Base-by-base conservation (phyloP, 1,140 invertebrate species). In the Pseudachorutes palmiensis region DNA sequence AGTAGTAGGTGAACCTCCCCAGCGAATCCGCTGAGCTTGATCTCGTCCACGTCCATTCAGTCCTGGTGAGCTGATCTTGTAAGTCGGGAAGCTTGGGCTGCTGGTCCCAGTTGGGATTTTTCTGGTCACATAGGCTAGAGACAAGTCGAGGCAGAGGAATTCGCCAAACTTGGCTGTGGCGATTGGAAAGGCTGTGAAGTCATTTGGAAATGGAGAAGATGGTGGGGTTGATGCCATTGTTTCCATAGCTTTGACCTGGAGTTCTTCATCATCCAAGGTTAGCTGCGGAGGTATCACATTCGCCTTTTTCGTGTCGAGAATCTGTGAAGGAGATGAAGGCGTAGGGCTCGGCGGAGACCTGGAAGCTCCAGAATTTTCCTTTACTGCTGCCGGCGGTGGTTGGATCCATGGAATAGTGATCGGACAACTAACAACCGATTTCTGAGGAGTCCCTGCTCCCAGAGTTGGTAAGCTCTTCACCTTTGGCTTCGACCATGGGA, bases 401-500 rank as follows among this genome's bases (percentile, higher is more conserved):
- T n/a, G n/a, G 19, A 45, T 12, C 9, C 36, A 45, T 45, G 36
- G 19, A 24, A 55, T 55, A 5, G 9, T 55, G 14, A 55, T 24
- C 51, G 19, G 36, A 45, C 9, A 19, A 9, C 9, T 12, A 45
- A 19, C 19, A 9, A 45, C 36, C 9, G 36, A 12, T 55, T 55
- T 55, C 24, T 55, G 12, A 55, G 36, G 24, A 19, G 3, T 55
- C 12, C 24, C 24, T 55, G 3, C 51, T 55, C 5, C 24, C 19
- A 19, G 19, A 5, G 19, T 19, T 19, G 36, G 5, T 5, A 41
- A 26, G 9, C 51, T 55, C 12, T 26, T 5, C 51, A 24, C 5
- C 24, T 24, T 55, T 14, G 51, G 51, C 24, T 55, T 55, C 5
- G 51, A 55, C 51, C 51, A 55, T 16, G 51, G 51, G 24, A 55